These are phyloP conservation scores for Hypanus sabinus DNA, from an alignment of 2,113 vertebrate species.

Conservation along the genomic window DNA sequence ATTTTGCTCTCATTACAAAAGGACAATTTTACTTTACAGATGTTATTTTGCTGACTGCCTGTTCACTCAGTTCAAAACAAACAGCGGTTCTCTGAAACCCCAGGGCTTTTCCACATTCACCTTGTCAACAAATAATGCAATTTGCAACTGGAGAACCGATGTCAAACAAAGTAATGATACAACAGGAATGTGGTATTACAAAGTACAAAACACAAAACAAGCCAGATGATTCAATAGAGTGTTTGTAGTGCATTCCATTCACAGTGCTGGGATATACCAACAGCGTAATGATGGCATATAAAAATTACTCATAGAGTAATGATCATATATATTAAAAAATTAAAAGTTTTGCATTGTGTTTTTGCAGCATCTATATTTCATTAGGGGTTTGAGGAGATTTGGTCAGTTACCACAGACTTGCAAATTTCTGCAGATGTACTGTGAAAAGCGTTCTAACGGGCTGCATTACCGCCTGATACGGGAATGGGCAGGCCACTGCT, in stretches of 20 bases:
- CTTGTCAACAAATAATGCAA: neutral
- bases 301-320: no score
- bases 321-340: no score
- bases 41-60: neutral
- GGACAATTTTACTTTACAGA: neutral
- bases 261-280: no score
- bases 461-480: no score
- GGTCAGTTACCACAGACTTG: no score
- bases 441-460: no score
- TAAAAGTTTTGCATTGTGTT: no score
- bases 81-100: neutral
- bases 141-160: neutral
- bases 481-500: no score
- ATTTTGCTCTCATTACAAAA: neutral
- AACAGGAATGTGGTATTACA: neutral
- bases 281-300: neutral
- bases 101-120: constrained; percentile 2
- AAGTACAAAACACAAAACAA: neutral
- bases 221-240: neutral
- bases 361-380: no score
- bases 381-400: no score
- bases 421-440: no score
- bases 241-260: no score
- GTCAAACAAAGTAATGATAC: neutral
- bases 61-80: neutral